These are phyloP conservation scores for Chesias legatella DNA, from an alignment of 2,888 invertebrate genomes.

Conservation along the genomic window DNA sequence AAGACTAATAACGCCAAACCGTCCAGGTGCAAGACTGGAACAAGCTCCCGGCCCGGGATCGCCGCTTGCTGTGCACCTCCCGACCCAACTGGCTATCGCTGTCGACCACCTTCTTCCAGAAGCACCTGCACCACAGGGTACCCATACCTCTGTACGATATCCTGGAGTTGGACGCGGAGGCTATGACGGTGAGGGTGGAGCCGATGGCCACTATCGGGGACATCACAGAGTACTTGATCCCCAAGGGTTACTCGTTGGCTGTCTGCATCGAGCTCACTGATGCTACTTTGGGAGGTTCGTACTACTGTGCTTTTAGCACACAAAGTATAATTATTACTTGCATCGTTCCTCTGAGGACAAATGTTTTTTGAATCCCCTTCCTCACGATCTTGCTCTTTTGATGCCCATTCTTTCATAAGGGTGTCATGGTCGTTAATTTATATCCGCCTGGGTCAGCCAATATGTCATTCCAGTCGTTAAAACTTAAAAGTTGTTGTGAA, in stretches of 20 bases:
- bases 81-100: conserved; percentile 86
- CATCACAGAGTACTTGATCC: conserved; percentile 82
- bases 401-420: no score
- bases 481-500: no score
- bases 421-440: no score
- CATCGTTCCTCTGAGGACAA: no score
- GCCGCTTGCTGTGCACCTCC: conserved; percentile 82
- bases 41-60: conserved; percentile 57
- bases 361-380: no score
- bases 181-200: conserved; percentile 82
- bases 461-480: no score
- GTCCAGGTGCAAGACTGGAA: conserved; percentile 79
- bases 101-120: conserved; percentile 84
- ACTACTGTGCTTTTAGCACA: no score
- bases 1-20: no score
- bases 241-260: conserved; percentile 83
- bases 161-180: conserved; percentile 77
- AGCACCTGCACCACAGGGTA: conserved; percentile 82
- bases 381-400: no score
- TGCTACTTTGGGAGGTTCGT: conserved; percentile 82
- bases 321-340: no score
- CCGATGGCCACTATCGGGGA: conserved; percentile 85
- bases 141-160: conserved; percentile 83
- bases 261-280: conserved; percentile 85
- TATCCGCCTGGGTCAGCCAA: no score